A percentile compares a stretch with the other conserved stretches of the same genome.
Evolutionary conservation across 1,140 invertebrate genomes (phyloP).

Genomic region (Steinernema khuongi): DNA sequence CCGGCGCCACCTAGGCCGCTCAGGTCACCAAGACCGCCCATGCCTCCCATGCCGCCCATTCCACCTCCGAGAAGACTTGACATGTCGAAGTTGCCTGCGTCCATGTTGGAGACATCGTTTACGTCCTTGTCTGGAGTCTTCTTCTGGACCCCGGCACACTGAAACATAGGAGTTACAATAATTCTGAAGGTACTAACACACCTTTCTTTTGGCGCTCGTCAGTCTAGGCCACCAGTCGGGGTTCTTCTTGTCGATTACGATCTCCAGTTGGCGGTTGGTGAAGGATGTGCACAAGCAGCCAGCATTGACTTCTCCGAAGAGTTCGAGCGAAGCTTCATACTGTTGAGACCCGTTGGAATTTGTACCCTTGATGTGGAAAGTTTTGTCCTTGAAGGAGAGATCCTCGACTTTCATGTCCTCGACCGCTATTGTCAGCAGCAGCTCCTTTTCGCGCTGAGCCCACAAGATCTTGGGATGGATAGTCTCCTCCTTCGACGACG

Average conservation of each 20-base stretch:
- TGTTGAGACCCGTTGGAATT: slow-evolving; percentile 46
- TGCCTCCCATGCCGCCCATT: background rate
- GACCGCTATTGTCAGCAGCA: slow-evolving; percentile 45
- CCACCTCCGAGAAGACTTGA: background rate
- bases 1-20: no score
- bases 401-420: slow-evolving; percentile 49
- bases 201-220: slow-evolving; percentile 36
- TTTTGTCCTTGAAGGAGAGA: slow-evolving; percentile 44
- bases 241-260: slow-evolving; percentile 45
- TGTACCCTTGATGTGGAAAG: slow-evolving; percentile 43
- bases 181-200: slow-evolving; percentile 21
- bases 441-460: slow-evolving; percentile 40
- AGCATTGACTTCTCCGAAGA: slow-evolving; percentile 43
- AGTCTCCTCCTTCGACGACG: no score
- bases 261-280: slow-evolving; percentile 42
- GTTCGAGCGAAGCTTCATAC: slow-evolving; percentile 43
- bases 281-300: slow-evolving; percentile 39
- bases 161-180: background rate
- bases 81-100: background rate
- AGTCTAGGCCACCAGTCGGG: slow-evolving; percentile 50
- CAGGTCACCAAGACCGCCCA: background rate
- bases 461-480: slow-evolving; percentile 34
- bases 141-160: background rate
- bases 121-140: background rate
- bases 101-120: background rate